Conservation (phyloP, 2,113 vertebrate species). For the Megaceryle maxima region DNA sequence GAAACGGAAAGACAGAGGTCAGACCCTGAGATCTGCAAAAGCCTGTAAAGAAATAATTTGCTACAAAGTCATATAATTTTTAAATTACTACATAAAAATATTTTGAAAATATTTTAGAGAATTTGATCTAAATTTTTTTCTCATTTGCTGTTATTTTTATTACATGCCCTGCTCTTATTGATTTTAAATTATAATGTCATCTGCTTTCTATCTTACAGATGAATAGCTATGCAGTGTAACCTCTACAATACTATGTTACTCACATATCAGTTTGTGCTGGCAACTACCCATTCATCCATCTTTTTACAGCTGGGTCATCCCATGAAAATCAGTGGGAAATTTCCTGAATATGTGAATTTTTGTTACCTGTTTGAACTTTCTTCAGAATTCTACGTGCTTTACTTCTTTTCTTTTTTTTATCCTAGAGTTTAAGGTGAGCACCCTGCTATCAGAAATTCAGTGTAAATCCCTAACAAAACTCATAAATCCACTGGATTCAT, state of each 20-base stretch:
- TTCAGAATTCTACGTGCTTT: not conserved
- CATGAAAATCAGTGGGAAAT: not conserved
- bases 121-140: not conserved
- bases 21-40: not conserved
- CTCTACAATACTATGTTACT: not conserved
- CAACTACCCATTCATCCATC: not conserved
- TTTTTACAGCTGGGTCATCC: not conserved
- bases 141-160: not conserved
- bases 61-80: not conserved
- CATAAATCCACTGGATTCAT: not conserved
- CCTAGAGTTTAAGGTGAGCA: not conserved
- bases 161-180: not conserved
- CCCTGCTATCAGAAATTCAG: not conserved
- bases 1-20: not conserved
- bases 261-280: not conserved
- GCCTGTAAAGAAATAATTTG: not conserved
- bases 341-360: not conserved
- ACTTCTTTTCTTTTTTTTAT: not conserved
- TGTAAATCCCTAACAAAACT: not conserved
- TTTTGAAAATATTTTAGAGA: not conserved
- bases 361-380: not conserved
- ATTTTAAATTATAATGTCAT: not conserved
- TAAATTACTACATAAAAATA: not conserved
- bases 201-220: not conserved
- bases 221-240: not conserved